Conservation (phyloP, 1,140 invertebrate species). For the Colletes latitarsis region DNA sequence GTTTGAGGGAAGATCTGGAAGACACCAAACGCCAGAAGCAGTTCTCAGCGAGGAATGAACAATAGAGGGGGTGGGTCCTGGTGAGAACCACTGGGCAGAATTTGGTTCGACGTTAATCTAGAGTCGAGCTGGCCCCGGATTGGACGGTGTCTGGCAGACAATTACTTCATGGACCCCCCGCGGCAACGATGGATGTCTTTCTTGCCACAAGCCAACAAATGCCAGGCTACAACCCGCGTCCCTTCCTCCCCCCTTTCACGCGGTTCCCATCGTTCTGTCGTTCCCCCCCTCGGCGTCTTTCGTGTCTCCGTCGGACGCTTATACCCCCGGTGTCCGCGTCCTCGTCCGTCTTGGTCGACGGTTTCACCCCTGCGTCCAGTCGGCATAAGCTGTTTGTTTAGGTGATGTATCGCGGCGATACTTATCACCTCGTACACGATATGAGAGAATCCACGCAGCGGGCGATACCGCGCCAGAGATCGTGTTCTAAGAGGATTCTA, state of each 20-base stretch:
- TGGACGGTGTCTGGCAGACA: constrained; percentile 74
- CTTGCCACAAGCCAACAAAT: constrained; percentile 66
- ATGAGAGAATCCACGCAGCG: constrained; percentile 70
- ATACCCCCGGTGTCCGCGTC: not conserved
- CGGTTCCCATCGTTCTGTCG: constrained; percentile 11
- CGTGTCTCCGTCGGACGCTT: not conserved
- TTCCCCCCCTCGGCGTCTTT: not conserved
- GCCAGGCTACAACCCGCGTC: constrained; percentile 52
- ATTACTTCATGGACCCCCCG: constrained; percentile 76
- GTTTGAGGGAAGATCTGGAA: too few species aligned
- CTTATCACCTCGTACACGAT: constrained; percentile 75
- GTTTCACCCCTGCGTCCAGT: constrained; percentile 53
- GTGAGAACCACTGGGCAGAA: constrained; percentile 72
- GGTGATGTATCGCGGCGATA: constrained; percentile 76
- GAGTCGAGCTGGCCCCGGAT: constrained; percentile 60
- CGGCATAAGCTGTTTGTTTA: constrained; percentile 75
- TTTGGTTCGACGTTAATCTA: constrained; percentile 71
- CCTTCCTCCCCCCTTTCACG: constrained; percentile 26
- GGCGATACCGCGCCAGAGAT: constrained; percentile 69
- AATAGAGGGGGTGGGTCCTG: not conserved
- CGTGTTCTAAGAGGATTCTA: constrained; percentile 73
- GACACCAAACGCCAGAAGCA: too few species aligned
- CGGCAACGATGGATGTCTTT: constrained; percentile 77
- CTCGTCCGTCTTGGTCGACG: not conserved
- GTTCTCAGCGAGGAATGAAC: too few species aligned